Conservation (phyloP, 2,113 vertebrate species). For the human (Homo sapiens) region DNA sequence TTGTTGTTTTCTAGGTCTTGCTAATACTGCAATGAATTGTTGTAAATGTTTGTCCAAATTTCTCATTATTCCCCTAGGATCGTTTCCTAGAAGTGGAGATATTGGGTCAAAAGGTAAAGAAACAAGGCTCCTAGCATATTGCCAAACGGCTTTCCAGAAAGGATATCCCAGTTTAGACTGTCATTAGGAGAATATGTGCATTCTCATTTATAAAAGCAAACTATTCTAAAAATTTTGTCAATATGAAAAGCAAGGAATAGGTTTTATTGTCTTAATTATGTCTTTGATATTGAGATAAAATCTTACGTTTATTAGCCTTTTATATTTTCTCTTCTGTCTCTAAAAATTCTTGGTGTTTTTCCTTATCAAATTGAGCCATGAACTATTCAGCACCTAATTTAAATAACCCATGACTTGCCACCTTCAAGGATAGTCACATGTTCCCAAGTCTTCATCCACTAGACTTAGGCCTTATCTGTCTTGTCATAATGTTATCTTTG, state of each 20-base stretch:
- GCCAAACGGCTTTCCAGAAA: conserved; percentile 56
- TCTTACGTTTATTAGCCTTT: neutral
- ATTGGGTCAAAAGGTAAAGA: conserved; percentile 51
- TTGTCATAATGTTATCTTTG: neutral
- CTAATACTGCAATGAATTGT: neutral
- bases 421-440: neutral
- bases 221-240: neutral
- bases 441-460: neutral
- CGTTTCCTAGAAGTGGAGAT: conserved; percentile 65
- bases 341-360: neutral
- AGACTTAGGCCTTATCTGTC: neutral
- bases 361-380: neutral
- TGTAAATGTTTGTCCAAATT: conserved; percentile 51
- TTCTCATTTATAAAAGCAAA: neutral
- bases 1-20: neutral
- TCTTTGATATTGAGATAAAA: neutral
- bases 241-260: conserved; percentile 9
- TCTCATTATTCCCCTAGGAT: conserved; percentile 26
- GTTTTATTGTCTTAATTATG: neutral
- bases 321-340: conserved; percentile 8
- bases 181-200: neutral
- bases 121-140: conserved; percentile 31
- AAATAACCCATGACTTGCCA: neutral
- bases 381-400: neutral
- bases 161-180: neutral